These are phyloP conservation scores for Caretta caretta DNA, from an alignment of 2,113 vertebrate genomes.

Conservation along the genomic window DNA sequence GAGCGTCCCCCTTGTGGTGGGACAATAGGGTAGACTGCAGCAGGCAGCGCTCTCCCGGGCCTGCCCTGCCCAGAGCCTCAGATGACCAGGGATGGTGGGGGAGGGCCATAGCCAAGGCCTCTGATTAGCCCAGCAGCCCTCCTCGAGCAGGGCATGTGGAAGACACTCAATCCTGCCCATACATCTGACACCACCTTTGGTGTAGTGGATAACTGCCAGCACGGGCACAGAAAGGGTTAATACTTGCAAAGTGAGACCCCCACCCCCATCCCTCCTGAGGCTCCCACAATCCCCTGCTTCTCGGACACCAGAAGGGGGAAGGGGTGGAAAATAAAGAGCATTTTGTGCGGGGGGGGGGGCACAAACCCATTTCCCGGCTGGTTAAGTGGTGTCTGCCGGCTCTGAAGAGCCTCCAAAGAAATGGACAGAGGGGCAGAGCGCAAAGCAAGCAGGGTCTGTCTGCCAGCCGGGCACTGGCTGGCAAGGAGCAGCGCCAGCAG, in stretches of 20 bases:
- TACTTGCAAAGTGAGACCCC: not conserved
- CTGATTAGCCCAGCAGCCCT: not conserved
- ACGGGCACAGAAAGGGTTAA: not conserved
- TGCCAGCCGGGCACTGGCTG: not conserved
- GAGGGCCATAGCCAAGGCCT: not conserved
- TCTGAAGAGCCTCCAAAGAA: not conserved
- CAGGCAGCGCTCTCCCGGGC: not conserved
- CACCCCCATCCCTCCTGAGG: not conserved
- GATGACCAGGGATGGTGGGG: not conserved
- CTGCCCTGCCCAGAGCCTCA: no score
- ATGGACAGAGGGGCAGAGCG: not conserved
- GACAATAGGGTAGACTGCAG: not conserved
- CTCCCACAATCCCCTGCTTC: not conserved
- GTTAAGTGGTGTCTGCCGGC: not conserved
- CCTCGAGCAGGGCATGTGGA: no score
- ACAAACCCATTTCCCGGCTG: not conserved
- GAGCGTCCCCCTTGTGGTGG: not conserved
- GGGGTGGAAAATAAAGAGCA: not conserved
- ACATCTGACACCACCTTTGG: not conserved
- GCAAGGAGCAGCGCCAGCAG: not conserved
- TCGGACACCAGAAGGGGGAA: not conserved
- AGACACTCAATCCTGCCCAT: not conserved
- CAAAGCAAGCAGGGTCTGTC: not conserved
- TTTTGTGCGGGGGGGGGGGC: no score
- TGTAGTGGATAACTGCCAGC: not conserved